Evolutionary conservation across 2,113 vertebrate species (phyloP), one percentile per base, ranked within the genome.

Genomic region (Caranx ignobilis): DNA sequence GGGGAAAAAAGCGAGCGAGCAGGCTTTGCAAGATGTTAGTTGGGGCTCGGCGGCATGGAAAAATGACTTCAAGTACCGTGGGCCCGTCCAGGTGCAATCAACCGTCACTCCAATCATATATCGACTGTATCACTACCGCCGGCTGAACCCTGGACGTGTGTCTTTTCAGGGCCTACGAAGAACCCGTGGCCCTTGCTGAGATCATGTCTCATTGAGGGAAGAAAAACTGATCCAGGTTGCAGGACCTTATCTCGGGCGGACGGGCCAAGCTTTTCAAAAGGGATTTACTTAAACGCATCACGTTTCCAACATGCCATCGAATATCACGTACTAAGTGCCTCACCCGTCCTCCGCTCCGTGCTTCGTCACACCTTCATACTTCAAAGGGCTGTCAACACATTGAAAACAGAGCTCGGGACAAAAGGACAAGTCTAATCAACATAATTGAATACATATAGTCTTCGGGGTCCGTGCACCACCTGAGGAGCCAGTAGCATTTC

Each of bases 371-470:
- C 77, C 84, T 89, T 62, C 41, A 50, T 31, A 26, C 61, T 83
- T 88, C 76, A 87, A 88, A 88, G 66, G 55, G 43, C 70, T 90
- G 86, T 90, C 84, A 88, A 77, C 85, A 83, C 81, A 18, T 52
- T 75, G 74, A 45, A 88, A 84, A 77, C 68, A 50, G 75, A 82
- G 45, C 75, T 64, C 18, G 3, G 79, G 69, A 86, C 73, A 76
- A 87, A 86, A 81, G 84, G 48, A 80, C 72, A 79, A 61, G 43
- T 71, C 56, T 59, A 83, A 89, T 87, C 85, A 88, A 66, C 56
- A n/a, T 77, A 83, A 88, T 65, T 81, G 77, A 85, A 71, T 61
- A 48, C 85, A 83, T 74, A 81, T 71, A 68, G 32, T 45, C 84
- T 60, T 76, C 52, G 35, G 75, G 66, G 78, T 69, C 32, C 7